These are phyloP conservation scores for Wasmannia auropunctata DNA, from an alignment of 1,140 invertebrate genomes.

Conservation along the genomic window DNA sequence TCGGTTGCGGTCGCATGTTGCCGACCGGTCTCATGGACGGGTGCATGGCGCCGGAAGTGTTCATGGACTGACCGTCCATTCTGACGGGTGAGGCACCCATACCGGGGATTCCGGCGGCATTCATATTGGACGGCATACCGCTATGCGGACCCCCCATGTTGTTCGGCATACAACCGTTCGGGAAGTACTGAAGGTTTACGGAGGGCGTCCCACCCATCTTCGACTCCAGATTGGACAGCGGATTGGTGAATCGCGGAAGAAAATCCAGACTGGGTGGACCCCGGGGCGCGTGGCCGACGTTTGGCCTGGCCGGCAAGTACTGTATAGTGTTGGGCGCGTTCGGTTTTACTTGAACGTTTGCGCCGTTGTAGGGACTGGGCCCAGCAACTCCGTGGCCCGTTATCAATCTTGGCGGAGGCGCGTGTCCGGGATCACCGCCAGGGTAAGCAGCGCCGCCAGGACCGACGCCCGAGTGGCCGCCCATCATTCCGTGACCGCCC, in stretches of 20 bases:
- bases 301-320: conserved; percentile 96
- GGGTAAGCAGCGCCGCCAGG: conserved; percentile 85
- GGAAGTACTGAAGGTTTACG: conserved; percentile 91
- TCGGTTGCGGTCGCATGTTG: conserved; percentile 82
- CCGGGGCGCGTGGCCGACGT: conserved; percentile 88
- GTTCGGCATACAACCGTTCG: conserved; percentile 85
- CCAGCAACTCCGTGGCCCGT: conserved; percentile 80
- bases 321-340: conserved; percentile 99
- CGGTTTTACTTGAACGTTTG: conserved; percentile 97
- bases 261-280: conserved; percentile 97
- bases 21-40: conserved; percentile 83
- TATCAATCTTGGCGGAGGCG: conserved; percentile 83
- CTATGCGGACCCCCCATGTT: conserved; percentile 80
- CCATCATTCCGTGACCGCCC: conserved; percentile 86
- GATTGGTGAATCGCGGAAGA: conserved; percentile 94
- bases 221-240: conserved; percentile 89
- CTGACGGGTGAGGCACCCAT: conserved; percentile 77
- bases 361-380: conserved; percentile 91
- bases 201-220: conserved; percentile 88
- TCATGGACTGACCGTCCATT: conserved; percentile 79
- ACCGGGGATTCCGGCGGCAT: conserved; percentile 73
- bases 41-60: conserved; percentile 76
- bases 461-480: conserved; percentile 84
- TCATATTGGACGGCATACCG: conserved; percentile 83
- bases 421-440: conserved; percentile 75